These are phyloP conservation scores for Platypus cylindrus DNA, from an alignment of 2,888 invertebrate species.

Conservation along the genomic window DNA sequence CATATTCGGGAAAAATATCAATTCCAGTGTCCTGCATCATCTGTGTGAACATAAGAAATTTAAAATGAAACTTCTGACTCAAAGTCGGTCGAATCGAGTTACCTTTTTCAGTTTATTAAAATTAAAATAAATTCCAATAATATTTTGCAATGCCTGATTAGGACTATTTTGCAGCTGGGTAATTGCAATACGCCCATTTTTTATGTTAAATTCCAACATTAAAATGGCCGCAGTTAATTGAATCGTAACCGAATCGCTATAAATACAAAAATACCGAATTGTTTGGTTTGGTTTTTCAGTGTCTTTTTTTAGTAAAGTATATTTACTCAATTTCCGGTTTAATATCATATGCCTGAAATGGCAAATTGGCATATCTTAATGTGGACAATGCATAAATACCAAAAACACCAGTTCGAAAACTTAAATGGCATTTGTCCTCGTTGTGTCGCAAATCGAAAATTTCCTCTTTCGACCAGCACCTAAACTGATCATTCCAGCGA, in stretches of 20 bases:
- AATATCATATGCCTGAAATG: slow-evolving; percentile 78
- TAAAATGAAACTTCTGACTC: too few relatives aligned
- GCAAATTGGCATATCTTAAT: slow-evolving; percentile 64
- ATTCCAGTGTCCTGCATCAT: slow-evolving; percentile 48
- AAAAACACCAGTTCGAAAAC: slow-evolving; percentile 61
- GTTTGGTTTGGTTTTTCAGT: background rate
- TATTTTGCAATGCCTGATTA: slow-evolving; percentile 45
- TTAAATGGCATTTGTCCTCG: slow-evolving; percentile 67
- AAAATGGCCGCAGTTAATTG: slow-evolving; percentile 45
- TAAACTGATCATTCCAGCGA: slow-evolving; percentile 27
- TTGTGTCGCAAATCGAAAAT: slow-evolving; percentile 51
- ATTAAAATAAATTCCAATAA: slow-evolving; percentile 46
- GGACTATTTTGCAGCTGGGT: slow-evolving; percentile 47
- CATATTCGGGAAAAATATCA: slow-evolving; percentile 71
- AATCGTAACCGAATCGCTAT: slow-evolving; percentile 41
- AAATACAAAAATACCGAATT: slow-evolving; percentile 12
- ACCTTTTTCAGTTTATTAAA: slow-evolving; percentile 50
- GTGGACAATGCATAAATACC: slow-evolving; percentile 59
- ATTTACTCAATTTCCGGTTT: slow-evolving; percentile 53
- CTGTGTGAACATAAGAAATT: slow-evolving; percentile 21
- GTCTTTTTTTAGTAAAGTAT: too few relatives aligned
- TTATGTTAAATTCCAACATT: slow-evolving; percentile 41
- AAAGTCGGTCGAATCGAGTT: too few relatives aligned
- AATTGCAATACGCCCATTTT: slow-evolving; percentile 35
- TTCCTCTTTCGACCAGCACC: slow-evolving; percentile 28